Base-by-base conservation (phyloP, 1,140 invertebrate species). In the Drosophila baimaii region DNA sequence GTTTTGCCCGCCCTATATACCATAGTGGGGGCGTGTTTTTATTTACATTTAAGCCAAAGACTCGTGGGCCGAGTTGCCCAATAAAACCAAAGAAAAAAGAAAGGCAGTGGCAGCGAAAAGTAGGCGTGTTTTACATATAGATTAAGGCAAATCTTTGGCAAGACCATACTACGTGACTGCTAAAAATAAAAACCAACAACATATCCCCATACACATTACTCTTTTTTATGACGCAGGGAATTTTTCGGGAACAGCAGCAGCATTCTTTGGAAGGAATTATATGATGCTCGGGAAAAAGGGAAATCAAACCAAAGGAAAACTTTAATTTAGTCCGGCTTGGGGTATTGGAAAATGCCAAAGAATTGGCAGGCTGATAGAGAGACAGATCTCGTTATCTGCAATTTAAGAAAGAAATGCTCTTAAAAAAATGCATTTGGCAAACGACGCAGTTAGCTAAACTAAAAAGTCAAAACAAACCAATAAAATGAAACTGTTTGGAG, bases 381-480 rank as follows among this genome's bases (percentile, higher is more conserved):
- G n/a, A n/a, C n/a, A 17, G 15, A 21, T 17, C 29, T 46, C 56
- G 2, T 6, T 12, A 57, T 47, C 13, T 21, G n/a, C 8, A 6
- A 41, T 19, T 19, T 3, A 47, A 23, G 29, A 47, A 64, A 64
- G 25, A 68, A 52, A 17, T 25, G 7, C 5, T 59, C 2, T 35
- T 17, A 37, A 37, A 75, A 51, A 75, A 65, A 58, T 77, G 73
- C 62, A 77, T 77, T 66, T 25, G 31, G 13, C 17, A 77, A 77
- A 77, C 54, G 37, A 59, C 73, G 73, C 73, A 77, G 47, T 77
- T 77, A 21, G 55, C 41, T 76, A 54, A 77, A 77, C 73, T 77
- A 77, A 68, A 76, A 65, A 58, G 35, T 57, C 59, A 75, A 77
- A 77, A 76, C 73, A 77, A 77, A 47, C 72, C 73, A 55, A 69